Base-by-base conservation (phyloP, 2,888 invertebrate species). In the Teleogryllus oceanicus region DNA sequence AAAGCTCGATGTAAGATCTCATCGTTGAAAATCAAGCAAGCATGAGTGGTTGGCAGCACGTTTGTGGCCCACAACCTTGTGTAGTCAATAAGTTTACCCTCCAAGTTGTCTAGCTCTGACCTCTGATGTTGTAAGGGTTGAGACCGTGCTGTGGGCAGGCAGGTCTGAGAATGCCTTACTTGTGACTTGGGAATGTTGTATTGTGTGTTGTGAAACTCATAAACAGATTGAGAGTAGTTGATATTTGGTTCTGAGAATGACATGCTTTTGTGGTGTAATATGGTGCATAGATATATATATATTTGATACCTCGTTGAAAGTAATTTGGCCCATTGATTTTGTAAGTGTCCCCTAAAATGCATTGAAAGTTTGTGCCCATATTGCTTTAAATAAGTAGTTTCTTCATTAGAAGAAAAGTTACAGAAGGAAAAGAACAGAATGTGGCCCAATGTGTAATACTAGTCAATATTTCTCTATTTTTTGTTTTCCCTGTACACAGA, bases 1-100 rank as follows among this genome's bases (percentile, higher is more conserved):
- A n/a, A 62, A 62, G 62, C 62, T 62, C 62, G 16, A 3, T 18
- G n/a, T 18, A 18, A 62, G 16, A 62, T 62, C 62, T 62, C 13
- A 13, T 62, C n/a, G 16, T 11, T 12, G 8, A 8, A 37, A 37
- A 37, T 62, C n/a, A n/a, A 62, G 62, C 62, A 62, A 62, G 62
- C 62, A 62, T 62, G 62, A 18, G n/a, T 62, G 62, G n/a, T 62
- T 62, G 62, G 62, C 62, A 62, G 62, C 62, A 62, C 62, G 62
- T 62, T 62, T 62, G 62, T 62, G 62, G 62, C n/a, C 62, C 62
- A 62, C 62, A 18, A 62, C 62, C 62, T n/a, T 62, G 62, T 18
- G 62, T 62, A 62, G 62, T 62, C 62, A 62, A 62, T 62, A 4
- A 62, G 13, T 62, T 62, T 62, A 4, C 62, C 62, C 62, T n/a